These are phyloP conservation scores for Indicator maculatus DNA, from an alignment of 2,113 vertebrate genomes.

Conservation along the genomic window DNA sequence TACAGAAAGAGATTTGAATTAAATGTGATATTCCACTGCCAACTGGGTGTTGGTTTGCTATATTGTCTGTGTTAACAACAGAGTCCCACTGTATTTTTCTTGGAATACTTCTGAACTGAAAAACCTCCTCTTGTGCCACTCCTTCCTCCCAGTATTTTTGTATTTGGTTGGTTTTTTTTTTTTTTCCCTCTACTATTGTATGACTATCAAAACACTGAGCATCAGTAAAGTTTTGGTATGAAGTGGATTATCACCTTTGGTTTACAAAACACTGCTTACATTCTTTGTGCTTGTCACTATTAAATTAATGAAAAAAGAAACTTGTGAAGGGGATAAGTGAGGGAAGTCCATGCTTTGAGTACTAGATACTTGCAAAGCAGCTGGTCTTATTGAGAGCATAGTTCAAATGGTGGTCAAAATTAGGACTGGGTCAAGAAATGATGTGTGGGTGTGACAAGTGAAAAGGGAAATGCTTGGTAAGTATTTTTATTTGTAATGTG, in stretches of 20 bases:
- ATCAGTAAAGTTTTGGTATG: background rate
- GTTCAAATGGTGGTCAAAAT: constrained; percentile 48
- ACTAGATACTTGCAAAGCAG: constrained; percentile 22
- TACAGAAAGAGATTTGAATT: background rate
- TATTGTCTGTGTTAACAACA: background rate
- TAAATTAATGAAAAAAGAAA: background rate
- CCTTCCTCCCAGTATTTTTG: background rate
- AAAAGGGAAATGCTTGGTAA: constrained; percentile 9
- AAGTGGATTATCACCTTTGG: background rate
- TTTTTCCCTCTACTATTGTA: no score
- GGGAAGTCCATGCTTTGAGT: background rate
- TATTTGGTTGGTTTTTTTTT: background rate
- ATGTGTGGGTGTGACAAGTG: constrained; percentile 20
- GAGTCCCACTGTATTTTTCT: background rate
- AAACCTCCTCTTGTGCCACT: background rate
- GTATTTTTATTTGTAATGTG: constrained; percentile 49
- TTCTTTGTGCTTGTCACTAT: background rate
- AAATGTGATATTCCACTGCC: background rate
- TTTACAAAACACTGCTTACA: background rate
- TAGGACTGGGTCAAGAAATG: constrained; percentile 16
- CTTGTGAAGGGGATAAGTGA: background rate
- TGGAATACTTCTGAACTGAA: background rate
- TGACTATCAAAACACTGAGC: background rate
- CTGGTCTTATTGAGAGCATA: constrained; percentile 20
- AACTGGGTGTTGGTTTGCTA: background rate